Evolutionary conservation across 1,140 invertebrate species (phyloP).

Genomic region (Zaprionus tsacasi): DNA sequence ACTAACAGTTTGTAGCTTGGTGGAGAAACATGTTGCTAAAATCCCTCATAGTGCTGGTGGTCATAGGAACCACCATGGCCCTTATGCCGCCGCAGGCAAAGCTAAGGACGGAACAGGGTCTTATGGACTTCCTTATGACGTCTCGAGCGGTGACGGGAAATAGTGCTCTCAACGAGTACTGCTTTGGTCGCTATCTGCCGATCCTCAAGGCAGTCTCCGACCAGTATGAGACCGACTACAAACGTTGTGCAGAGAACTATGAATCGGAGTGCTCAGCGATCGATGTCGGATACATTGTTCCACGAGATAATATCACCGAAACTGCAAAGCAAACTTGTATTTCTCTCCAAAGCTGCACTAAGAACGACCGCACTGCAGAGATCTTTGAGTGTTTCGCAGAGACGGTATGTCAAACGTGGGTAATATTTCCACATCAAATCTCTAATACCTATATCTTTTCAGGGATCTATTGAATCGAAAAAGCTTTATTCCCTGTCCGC

Average conservation of each 20-base stretch:
- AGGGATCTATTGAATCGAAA: conserved; percentile 10
- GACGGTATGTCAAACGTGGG: conserved; percentile 14
- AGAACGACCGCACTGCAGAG: background rate
- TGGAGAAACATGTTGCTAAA: conserved; percentile 31
- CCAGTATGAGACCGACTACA: conserved; percentile 27
- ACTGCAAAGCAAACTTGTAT: conserved; percentile 15
- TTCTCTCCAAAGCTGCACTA: conserved; percentile 22
- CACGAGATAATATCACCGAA: background rate
- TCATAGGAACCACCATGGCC: conserved; percentile 12
- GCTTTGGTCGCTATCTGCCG: conserved; percentile 44
- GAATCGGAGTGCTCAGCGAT: background rate
- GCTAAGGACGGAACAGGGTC: background rate
- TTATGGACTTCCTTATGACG: conserved; percentile 28
- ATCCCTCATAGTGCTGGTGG: conserved; percentile 13
- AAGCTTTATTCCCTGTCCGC: background rate
- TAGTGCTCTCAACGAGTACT: conserved; percentile 12
- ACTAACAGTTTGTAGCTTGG: conserved; percentile 15
- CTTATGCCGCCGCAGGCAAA: background rate
- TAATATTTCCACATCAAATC: background rate
- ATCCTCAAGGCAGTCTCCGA: conserved; percentile 16
- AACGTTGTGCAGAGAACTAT: conserved; percentile 18
- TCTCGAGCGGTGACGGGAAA: background rate
- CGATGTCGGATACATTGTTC: background rate
- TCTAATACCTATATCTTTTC: background rate
- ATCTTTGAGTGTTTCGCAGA: conserved; percentile 32